A percentile compares a stretch with the other conserved stretches of the same genome.
phyloP scores from a whole-genome alignment of 1,140 invertebrate species.

The Aphelinus certus region DNA sequence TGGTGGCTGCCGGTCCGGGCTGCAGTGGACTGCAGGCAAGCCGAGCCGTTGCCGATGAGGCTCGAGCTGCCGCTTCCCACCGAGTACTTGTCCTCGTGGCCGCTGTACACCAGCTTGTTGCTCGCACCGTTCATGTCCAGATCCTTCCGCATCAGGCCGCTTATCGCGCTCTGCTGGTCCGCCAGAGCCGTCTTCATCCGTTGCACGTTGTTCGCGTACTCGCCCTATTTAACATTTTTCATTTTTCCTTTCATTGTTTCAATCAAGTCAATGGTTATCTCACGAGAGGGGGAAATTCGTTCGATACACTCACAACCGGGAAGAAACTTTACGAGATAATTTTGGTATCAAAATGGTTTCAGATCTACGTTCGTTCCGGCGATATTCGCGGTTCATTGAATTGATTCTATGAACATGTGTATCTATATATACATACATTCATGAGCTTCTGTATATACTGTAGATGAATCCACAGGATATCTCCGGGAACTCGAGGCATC shows the following conservation, averaged over 20 bases:
- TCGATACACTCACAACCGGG: no score
- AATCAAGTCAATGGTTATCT: no score
- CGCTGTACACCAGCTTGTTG: slow-evolving; percentile 10
- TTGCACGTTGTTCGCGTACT: slow-evolving; percentile 70
- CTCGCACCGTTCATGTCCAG: slow-evolving; percentile 52
- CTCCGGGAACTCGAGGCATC: no score
- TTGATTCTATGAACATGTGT: no score
- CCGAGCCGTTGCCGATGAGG: slow-evolving; percentile 20
- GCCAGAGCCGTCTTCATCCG: slow-evolving; percentile 71
- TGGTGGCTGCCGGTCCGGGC: slow-evolving; percentile 46
- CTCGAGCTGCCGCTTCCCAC: slow-evolving; percentile 12
- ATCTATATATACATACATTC: no score
- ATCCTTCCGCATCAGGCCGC: slow-evolving; percentile 55
- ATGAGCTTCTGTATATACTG: no score
- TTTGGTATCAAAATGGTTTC: no score
- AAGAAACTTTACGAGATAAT: no score
- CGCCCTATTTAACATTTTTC: slow-evolving; percentile 42
- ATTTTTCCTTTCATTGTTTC: not conserved
- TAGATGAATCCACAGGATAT: no score
- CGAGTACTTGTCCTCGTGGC: not conserved
- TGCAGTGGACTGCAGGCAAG: slow-evolving; percentile 44
- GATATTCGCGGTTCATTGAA: no score
- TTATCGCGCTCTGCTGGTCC: slow-evolving; percentile 59
- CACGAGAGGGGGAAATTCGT: no score
- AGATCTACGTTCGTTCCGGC: no score